Percentiles rank a stretch among this genome's conserved stretches.
These are phyloP conservation scores for Rhynchonema sp. DNA, from an alignment of 2,888 invertebrate genomes.

Conservation along the genomic window DNA sequence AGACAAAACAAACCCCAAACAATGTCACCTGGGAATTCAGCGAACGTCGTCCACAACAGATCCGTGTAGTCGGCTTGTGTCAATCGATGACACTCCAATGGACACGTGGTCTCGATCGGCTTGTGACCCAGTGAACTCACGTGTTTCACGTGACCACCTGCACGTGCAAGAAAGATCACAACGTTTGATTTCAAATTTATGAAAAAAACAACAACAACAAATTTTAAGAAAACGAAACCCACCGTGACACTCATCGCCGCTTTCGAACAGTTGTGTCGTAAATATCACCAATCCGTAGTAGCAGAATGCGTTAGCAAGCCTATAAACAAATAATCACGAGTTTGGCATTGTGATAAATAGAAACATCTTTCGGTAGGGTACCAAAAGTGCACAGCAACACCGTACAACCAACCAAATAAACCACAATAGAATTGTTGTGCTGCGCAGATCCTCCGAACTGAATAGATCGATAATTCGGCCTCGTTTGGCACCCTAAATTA, in stretches of 20 bases:
- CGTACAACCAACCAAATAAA: slow-evolving; percentile 58
- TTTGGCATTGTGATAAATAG: too few species aligned
- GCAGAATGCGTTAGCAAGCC: slow-evolving; percentile 68
- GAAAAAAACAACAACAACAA: too few species aligned
- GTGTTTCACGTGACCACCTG: neutral
- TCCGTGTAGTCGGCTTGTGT: slow-evolving; percentile 75
- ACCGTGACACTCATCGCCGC: slow-evolving; percentile 35
- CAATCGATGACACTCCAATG: slow-evolving; percentile 38
- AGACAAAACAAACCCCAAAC: too few species aligned
- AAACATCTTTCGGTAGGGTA: too few species aligned
- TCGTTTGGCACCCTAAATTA: slow-evolving; percentile 15
- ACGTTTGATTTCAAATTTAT: too few species aligned
- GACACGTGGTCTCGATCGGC: slow-evolving; percentile 16
- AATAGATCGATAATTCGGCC: slow-evolving; percentile 26
- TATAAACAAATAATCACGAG: too few species aligned
- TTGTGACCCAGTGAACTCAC: neutral
- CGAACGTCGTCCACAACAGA: slow-evolving; percentile 72
- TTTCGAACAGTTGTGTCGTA: slow-evolving; percentile 75
- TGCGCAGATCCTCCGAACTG: slow-evolving; percentile 31
- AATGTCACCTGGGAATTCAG: slow-evolving; percentile 84
- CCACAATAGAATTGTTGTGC: slow-evolving; percentile 70
- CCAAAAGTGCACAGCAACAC: neutral
- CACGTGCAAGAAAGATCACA: neutral
- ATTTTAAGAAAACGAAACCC: too few species aligned
- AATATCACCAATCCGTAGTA: slow-evolving; percentile 83